Evolutionary conservation across 2,113 vertebrate species (phyloP), one percentile per base, ranked within the genome.

Genomic region (Seriola quinqueradiata): DNA sequence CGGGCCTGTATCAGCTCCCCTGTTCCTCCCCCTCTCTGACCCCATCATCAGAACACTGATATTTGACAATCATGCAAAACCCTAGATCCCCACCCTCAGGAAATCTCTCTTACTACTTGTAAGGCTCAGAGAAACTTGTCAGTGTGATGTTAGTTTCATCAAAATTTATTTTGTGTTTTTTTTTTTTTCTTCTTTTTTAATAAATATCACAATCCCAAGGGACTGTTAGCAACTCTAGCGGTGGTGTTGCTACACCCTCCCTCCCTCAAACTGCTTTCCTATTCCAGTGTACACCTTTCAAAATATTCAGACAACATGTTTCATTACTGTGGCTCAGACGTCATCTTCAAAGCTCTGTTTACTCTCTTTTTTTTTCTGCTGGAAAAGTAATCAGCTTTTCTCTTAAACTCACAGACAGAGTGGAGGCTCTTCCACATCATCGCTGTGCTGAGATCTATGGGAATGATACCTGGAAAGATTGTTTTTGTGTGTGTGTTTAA

Each of bases 371-470:
- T 70, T 46, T 12, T 46, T 13, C 42, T 77, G 25, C 42, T 3
- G 17, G 44, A 70, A 67, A 75, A 40, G 16, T 64, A 73, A 69
- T 69, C 57, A 23, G n/a, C 58, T 61, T 69, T 12, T 82, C 38
- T 38, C 32, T 71, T 48, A 50, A 70, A 40, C 7, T 72, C 17
- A 1, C 38, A 21, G n/a, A 10, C 44, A 70, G 40, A 14, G 38
- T 57, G 44, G 11, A 32, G 46, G 42, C 75, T 50, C 72, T n/a
- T 61, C 60, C 40, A 69, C 44, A 25, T 38, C 28, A 25, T 5
- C n/a, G 23, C 34, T 55, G n/a, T 60, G 8, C 14, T 32, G 61
- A 55, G 25, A 75, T 64, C 34, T 69, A 11, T 2, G 17, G 13
- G 16, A 79, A 64, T 58, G 48, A 76, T 55, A 71, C 54, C 14